Evolutionary conservation across 2,888 invertebrate genomes (phyloP).

Genomic region (Bedellia somnulentella): DNA sequence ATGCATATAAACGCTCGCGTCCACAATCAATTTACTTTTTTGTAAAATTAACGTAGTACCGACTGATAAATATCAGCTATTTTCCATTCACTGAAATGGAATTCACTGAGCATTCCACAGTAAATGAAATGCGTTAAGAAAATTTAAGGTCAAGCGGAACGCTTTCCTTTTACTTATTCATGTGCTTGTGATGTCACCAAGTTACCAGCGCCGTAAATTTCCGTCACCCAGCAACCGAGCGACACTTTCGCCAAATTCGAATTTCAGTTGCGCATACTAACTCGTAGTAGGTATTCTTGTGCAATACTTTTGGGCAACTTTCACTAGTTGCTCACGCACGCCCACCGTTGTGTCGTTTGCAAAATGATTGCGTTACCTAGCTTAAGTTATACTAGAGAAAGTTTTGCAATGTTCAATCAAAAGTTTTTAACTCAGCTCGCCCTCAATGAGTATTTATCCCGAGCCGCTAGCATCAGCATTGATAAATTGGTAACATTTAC

Average conservation of each 20-base stretch:
- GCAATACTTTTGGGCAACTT: conserved; percentile 58
- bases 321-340: conserved; percentile 51
- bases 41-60: no score
- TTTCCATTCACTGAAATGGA: no score
- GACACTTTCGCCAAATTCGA: conserved; percentile 51
- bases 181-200: conserved; percentile 3
- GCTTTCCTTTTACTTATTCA: conserved; percentile 4
- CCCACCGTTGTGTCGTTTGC: conserved; percentile 44
- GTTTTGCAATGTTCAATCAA: conserved; percentile 22
- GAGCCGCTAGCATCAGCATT: conserved; percentile 50
- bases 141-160: no score
- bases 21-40: no score
- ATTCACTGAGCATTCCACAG: no score
- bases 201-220: no score
- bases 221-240: no score
- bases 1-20: conserved; percentile 27
- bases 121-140: no score
- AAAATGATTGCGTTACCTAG: conserved; percentile 45
- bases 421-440: neutral
- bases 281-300: conserved; percentile 39
- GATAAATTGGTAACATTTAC: no score
- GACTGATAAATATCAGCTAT: no score
- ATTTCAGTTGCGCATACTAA: conserved; percentile 47
- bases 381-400: conserved; percentile 50
- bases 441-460: conserved; percentile 22